A percentile compares a stretch with the other conserved stretches of the same genome.
These are phyloP conservation scores for Plagiodera versicolora DNA, from an alignment of 2,888 invertebrate species.

Conservation along the genomic window DNA sequence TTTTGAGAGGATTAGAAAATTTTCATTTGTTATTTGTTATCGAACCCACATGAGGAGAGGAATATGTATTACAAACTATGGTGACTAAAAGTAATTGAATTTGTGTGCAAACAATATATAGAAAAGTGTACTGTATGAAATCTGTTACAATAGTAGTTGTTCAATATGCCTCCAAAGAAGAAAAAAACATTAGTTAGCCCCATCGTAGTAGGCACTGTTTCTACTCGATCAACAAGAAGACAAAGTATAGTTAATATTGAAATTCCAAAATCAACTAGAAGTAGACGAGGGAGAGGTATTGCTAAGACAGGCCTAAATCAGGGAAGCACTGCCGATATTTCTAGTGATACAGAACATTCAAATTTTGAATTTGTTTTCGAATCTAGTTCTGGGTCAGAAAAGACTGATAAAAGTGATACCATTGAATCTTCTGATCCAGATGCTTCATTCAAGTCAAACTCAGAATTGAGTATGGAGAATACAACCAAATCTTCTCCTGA, in stretches of 20 bases:
- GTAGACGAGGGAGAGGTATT: not conserved
- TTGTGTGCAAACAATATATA: too few relatives aligned
- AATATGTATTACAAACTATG: too few relatives aligned
- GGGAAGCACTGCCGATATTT: not conserved
- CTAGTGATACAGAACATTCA: constrained; percentile 9
- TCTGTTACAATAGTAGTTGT: not conserved
- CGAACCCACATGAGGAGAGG: too few relatives aligned
- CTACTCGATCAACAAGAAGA: constrained; percentile 40
- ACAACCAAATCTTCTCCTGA: constrained; percentile 10
- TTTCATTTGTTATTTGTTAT: too few relatives aligned
- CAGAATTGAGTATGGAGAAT: not conserved
- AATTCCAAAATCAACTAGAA: constrained; percentile 31
- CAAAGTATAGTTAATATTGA: constrained; percentile 41
- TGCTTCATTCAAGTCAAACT: not conserved
- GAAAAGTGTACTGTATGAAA: not conserved
- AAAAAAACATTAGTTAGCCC: constrained; percentile 32
- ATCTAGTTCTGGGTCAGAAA: not conserved
- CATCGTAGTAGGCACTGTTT: constrained; percentile 41
- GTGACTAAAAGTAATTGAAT: too few relatives aligned
- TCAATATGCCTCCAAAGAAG: constrained; percentile 43
- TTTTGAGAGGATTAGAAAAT: too few relatives aligned
- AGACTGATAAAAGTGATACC: not conserved
- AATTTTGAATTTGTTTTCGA: not conserved
- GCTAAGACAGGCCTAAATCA: not conserved
- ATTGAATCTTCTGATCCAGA: not conserved